Evolutionary conservation across 2,797 vertebrate genomes (phyloP).

Genomic region (Pteropus rufus): DNA sequence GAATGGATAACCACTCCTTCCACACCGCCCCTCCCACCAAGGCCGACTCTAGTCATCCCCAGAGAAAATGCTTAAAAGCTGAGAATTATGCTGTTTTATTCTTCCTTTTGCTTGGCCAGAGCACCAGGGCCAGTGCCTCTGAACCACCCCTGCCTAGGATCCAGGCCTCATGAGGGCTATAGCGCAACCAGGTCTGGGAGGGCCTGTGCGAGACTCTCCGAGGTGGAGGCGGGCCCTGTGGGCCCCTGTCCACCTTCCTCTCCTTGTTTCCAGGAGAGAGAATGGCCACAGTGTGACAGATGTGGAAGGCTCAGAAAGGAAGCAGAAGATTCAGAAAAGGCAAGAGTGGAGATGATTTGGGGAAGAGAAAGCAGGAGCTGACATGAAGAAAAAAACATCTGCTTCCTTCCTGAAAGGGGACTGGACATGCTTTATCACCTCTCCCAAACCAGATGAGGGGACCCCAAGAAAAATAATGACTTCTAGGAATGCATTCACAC

Average conservation of each 20-base stretch:
- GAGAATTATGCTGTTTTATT: background rate
- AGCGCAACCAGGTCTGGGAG: background rate
- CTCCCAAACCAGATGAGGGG: background rate
- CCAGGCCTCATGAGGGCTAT: background rate
- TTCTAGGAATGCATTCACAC: background rate
- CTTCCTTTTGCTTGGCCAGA: background rate
- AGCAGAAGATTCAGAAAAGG: background rate
- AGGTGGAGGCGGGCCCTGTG: background rate
- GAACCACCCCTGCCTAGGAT: background rate
- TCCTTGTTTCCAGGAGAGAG: background rate
- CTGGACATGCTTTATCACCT: background rate
- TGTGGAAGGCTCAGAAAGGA: background rate
- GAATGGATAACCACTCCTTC: too few relatives aligned
- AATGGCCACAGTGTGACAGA: background rate
- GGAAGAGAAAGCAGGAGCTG: background rate
- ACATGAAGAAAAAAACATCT: background rate
- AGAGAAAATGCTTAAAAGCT: background rate
- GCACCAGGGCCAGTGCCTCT: background rate
- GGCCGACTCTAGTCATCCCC: background rate
- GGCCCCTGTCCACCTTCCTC: background rate
- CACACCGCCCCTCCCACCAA: background rate
- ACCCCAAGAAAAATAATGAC: background rate
- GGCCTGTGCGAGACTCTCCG: background rate
- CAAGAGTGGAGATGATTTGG: background rate
- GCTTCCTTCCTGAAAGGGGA: background rate